Conservation (phyloP, 2,797 vertebrate species). For the Arnoldichthys spilopterus region DNA sequence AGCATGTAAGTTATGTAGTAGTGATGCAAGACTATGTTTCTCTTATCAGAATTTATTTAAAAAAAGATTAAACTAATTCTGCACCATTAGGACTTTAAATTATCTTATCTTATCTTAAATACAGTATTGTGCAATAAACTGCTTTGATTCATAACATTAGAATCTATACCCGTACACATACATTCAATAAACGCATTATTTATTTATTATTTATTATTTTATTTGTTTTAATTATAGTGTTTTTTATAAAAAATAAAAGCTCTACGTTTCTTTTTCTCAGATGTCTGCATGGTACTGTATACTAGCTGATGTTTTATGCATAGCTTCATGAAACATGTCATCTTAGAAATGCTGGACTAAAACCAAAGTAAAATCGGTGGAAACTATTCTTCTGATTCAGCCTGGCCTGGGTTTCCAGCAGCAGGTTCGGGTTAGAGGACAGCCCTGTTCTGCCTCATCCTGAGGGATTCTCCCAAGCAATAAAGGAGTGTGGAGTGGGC, state of each 20-base stretch:
- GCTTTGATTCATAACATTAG: no score
- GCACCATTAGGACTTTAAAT: no score
- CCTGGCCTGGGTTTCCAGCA: constrained; percentile 16
- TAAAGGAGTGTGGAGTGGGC: constrained; percentile 34
- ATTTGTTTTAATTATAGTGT: no score
- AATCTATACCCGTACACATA: no score
- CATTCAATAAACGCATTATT: no score
- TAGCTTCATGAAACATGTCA: background rate
- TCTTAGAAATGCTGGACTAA: background rate
- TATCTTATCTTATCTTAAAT: no score
- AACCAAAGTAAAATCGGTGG: background rate
- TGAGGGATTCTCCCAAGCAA: constrained; percentile 42
- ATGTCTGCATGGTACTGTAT: background rate
- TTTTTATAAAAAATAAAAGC: no score
- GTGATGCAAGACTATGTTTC: background rate
- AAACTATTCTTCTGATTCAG: background rate
- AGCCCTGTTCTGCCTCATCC: constrained; percentile 35
- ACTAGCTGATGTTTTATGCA: background rate
- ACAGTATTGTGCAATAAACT: no score
- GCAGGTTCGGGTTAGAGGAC: constrained; percentile 29
- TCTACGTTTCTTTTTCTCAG: no score
- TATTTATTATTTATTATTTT: no score
- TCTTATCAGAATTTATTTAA: background rate
- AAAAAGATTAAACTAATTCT: no score
- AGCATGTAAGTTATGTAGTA: background rate